phyloP scores from a whole-genome alignment of 2,113 vertebrate species.

The Morone saxatilis region DNA sequence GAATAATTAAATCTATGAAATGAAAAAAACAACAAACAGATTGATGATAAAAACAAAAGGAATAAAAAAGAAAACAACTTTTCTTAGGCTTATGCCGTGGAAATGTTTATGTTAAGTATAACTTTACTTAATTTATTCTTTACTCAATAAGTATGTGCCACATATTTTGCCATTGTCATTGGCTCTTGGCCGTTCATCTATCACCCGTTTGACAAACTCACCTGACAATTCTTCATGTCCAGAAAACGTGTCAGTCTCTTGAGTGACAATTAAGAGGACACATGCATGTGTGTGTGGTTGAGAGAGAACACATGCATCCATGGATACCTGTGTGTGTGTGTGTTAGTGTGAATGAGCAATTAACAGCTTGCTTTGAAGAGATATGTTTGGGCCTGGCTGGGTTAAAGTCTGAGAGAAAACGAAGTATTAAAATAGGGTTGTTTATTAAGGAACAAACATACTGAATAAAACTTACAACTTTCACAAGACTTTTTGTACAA shows the following conservation, averaged over 20 bases:
- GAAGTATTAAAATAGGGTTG: conserved; percentile 76
- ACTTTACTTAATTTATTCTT: too few relatives aligned
- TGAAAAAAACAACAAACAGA: not conserved
- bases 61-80: not conserved
- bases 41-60: not conserved
- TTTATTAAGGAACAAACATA: conserved; percentile 79
- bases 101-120: not conserved
- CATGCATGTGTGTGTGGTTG: conserved; percentile 32
- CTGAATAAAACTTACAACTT: conserved; percentile 79
- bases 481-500: conserved; percentile 80
- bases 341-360: not conserved
- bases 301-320: conserved; percentile 29
- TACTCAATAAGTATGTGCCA: conserved; percentile 73
- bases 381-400: not conserved
- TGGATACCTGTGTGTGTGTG: conserved; percentile 67
- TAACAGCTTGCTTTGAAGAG: not conserved
- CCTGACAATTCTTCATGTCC: conserved; percentile 88
- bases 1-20: not conserved
- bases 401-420: conserved; percentile 54
- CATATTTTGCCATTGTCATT: conserved; percentile 75
- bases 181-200: not conserved
- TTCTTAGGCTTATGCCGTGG: not conserved
- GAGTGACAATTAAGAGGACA: conserved; percentile 52
- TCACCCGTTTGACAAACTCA: conserved; percentile 83
- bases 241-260: conserved; percentile 79